phyloP scores from a whole-genome alignment of 2,113 vertebrate genomes.

The Periophthalmodon schlosseri region DNA sequence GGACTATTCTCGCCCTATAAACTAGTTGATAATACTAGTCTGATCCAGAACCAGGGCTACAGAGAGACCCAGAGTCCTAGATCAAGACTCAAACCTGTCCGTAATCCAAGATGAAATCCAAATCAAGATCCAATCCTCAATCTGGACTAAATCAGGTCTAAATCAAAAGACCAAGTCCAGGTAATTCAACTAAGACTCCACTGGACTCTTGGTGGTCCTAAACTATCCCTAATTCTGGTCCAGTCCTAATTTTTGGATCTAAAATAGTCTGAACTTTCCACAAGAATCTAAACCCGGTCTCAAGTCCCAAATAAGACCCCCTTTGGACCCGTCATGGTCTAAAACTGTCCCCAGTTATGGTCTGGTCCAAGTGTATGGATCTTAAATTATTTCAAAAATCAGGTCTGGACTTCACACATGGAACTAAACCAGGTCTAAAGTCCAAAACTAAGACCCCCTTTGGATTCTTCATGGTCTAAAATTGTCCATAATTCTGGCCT shows the following conservation, averaged over 20 bases:
- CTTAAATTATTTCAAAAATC: background rate
- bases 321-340: conserved; percentile 6
- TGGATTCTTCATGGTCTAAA: background rate
- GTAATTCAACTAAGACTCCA: background rate
- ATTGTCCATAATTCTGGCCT: background rate
- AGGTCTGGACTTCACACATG: background rate
- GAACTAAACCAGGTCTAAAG: background rate
- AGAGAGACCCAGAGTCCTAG: background rate
- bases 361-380: background rate
- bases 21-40: conserved; percentile 30
- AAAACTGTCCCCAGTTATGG: background rate
- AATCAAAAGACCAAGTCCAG: background rate
- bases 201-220: background rate
- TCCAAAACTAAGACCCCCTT: conserved; percentile 1
- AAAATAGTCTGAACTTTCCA: background rate
- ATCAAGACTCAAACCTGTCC: background rate
- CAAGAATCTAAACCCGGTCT: background rate
- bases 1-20: background rate
- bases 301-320: background rate
- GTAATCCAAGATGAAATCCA: background rate
- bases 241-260: background rate
- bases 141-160: background rate
- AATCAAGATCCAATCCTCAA: background rate
- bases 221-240: background rate
- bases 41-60: no score